Percentiles rank a stretch among this genome's conserved stretches.
These are phyloP conservation scores for Botia almorhae DNA, from an alignment of 2,797 vertebrate genomes.

Conservation along the genomic window DNA sequence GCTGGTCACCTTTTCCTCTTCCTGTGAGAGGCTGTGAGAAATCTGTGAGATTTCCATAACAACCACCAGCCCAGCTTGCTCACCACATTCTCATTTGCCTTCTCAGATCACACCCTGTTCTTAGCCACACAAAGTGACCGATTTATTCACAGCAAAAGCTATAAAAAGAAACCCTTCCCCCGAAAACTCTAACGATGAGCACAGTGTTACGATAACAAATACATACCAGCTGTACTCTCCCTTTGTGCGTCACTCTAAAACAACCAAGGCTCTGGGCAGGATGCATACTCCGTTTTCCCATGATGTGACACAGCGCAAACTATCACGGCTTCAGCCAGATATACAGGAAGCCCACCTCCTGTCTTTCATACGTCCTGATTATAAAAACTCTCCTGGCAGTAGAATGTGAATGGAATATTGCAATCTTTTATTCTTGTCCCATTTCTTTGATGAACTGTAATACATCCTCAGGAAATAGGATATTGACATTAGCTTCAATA, in stretches of 20 bases:
- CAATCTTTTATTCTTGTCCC: conserved; percentile 36
- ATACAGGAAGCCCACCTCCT: conserved; percentile 48
- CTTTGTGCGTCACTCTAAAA: conserved; percentile 32
- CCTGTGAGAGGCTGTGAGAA: conserved; percentile 36
- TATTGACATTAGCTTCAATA: conserved; percentile 45
- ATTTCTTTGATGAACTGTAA: conserved; percentile 41
- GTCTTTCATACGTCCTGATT: conserved; percentile 30
- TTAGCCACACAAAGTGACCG: conserved; percentile 30
- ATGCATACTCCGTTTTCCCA: conserved; percentile 10
- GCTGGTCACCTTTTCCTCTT: conserved; percentile 23
- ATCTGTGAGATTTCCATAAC: conserved; percentile 46
- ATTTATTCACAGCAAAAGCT: conserved; percentile 25
- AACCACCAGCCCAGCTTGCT: conserved; percentile 26
- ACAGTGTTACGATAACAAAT: conserved; percentile 31
- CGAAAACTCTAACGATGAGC: conserved; percentile 27
- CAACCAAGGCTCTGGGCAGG: conserved; percentile 12
- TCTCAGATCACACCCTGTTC: conserved; percentile 24
- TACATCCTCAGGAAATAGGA: conserved; percentile 44
- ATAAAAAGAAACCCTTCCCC: conserved; percentile 29
- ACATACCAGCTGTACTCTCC: conserved; percentile 26
- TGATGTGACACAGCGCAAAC: conserved; percentile 27
- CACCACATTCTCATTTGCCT: conserved; percentile 26
- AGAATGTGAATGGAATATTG: conserved; percentile 30
- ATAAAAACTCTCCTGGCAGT: conserved; percentile 28
- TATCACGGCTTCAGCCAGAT: conserved; percentile 30